Percentiles rank a stretch among this genome's conserved stretches.
Conservation (phyloP, 2,797 vertebrate species). For the Anguilla pacifica region DNA sequence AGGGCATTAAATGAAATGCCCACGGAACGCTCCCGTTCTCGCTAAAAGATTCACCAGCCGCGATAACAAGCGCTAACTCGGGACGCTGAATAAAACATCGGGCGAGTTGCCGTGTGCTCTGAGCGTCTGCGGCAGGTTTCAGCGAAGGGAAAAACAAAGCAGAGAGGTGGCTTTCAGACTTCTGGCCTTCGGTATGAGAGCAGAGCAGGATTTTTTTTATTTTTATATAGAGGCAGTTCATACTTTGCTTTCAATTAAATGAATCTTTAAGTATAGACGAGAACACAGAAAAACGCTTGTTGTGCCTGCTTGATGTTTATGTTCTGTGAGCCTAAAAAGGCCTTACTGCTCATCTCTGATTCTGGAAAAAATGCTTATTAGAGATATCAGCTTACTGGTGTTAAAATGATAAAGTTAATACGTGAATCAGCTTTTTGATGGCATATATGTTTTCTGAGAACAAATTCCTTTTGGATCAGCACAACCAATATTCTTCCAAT, state of each 20-base stretch:
- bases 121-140: background rate
- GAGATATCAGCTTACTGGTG: background rate
- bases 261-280: background rate
- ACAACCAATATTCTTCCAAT: background rate
- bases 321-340: background rate
- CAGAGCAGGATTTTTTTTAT: background rate
- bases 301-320: background rate
- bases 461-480: background rate
- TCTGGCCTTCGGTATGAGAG: background rate
- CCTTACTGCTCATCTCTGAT: background rate
- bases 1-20: background rate
- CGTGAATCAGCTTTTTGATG: background rate
- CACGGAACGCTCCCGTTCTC: background rate
- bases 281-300: background rate
- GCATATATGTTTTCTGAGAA: background rate
- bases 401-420: background rate
- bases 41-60: constrained; percentile 43
- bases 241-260: background rate
- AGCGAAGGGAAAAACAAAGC: background rate
- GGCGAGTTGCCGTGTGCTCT: background rate
- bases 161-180: background rate
- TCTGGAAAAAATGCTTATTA: background rate
- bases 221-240: background rate
- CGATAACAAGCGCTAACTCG: constrained; percentile 38
- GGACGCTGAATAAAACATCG: constrained; percentile 38